Evolutionary conservation across 2,797 vertebrate species (phyloP), one percentile per base, ranked within the genome.

Genomic region (Acanthopagrus latus): DNA sequence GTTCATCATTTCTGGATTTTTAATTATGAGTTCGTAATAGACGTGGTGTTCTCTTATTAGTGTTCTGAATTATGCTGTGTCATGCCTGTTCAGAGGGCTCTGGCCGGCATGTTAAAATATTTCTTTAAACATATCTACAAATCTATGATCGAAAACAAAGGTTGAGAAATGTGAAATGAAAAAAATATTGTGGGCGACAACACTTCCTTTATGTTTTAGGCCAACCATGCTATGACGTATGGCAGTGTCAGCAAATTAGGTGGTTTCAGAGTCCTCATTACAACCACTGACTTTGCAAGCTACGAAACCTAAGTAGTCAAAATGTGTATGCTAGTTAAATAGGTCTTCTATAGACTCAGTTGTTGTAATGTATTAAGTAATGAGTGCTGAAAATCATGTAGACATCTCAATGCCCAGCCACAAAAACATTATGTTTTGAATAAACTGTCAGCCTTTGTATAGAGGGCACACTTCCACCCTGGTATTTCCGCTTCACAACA

Each of bases 131-230:
- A 43, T 25, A 51, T 55, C 25, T 33, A 46, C 56, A 69, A 23
- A 63, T 64, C 47, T 18, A 46, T 16, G 43, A 51, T 27, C 3
- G 27, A 27, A 27, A 27, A 25, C 2, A 25, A 25, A 27, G 4
- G 27, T 3, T 27, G 27, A 27, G 27, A 27, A 27, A 27, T 27
- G 27, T 27, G 27, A 27, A 27, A 27, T 27, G 27, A 27, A 27
- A 27, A 27, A 27, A 27, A 27, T 27, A 27, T 3, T 27, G 48
- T 1, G 33, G 7, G 9, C 41, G 29, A 72, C 47, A 80, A 68
- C 74, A 63, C 48, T 69, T 72, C 50, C 23, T 46, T 44, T 51
- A n/a, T 18, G 52, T 66, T 55, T 48, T 4, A 58, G 44, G 66
- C 13, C 48, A 65, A 62, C 11, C 48, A 44, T 12, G 14, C 6